phyloP scores from a whole-genome alignment of 2,888 invertebrate genomes.

The Cyaniris semiargus region DNA sequence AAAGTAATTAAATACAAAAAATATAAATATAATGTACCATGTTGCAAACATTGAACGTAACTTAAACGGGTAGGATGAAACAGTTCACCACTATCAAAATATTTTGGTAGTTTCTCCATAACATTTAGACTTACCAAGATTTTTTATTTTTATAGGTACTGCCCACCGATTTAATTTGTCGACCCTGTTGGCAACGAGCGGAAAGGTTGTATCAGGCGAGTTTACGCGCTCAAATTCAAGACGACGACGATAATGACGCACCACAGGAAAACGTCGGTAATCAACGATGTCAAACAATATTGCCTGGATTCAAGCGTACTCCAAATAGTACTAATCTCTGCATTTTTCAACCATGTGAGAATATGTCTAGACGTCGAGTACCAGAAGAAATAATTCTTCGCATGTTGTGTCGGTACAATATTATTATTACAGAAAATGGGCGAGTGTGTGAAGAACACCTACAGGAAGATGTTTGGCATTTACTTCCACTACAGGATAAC shows the following conservation, averaged over 20 bases:
- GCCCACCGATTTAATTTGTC: conserved; percentile 23
- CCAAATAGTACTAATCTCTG: conserved; percentile 1
- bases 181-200: conserved; percentile 15
- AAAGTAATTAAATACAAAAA: conserved; percentile 21
- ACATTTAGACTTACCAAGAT: conserved; percentile 17
- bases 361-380: too few relatives aligned
- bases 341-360: too few relatives aligned
- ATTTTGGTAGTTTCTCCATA: not conserved
- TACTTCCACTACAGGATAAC: too few relatives aligned
- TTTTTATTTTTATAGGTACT: conserved; percentile 23
- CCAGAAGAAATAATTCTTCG: too few relatives aligned
- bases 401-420: too few relatives aligned
- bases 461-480: too few relatives aligned
- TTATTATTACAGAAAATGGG: too few relatives aligned
- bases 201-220: conserved; percentile 21
- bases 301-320: conserved; percentile 22
- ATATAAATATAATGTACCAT: conserved; percentile 15
- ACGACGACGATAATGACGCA: too few relatives aligned
- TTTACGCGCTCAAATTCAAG: conserved; percentile 17
- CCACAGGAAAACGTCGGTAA: too few relatives aligned
- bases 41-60: not conserved
- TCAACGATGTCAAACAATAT: not conserved
- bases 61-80: too few relatives aligned
- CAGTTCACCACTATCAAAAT: too few relatives aligned
- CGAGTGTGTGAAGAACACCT: too few relatives aligned